These are phyloP conservation scores for Chauna torquata DNA, from an alignment of 2,113 vertebrate genomes.

Conservation along the genomic window DNA sequence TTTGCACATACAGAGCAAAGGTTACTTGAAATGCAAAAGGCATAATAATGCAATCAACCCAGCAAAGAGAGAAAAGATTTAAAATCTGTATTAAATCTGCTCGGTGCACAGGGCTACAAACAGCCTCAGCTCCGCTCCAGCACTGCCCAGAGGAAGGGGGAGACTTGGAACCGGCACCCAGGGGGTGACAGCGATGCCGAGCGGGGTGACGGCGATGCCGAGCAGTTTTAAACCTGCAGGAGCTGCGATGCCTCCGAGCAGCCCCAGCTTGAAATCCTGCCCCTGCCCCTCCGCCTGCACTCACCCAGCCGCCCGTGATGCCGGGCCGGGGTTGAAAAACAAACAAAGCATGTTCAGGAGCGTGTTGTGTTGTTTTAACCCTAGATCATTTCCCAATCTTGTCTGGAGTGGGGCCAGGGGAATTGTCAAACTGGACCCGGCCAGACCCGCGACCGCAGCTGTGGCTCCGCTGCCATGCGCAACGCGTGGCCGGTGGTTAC, in stretches of 20 bases:
- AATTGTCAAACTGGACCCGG: not conserved
- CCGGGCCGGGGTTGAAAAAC: not conserved
- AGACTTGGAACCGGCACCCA: not conserved
- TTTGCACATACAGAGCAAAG: not conserved
- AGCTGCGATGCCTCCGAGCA: not conserved
- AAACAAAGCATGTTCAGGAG: not conserved
- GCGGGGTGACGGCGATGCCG: not conserved
- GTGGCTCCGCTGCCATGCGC: not conserved
- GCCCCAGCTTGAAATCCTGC: not conserved
- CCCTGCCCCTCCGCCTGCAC: not conserved
- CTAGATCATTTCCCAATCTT: slow-evolving; percentile 39
- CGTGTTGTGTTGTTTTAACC: slow-evolving; percentile 43
- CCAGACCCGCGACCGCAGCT: not conserved
- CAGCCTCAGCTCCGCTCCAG: not conserved
- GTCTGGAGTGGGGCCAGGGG: slow-evolving; percentile 17
- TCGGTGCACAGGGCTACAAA: not conserved
- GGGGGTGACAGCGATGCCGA: not conserved
- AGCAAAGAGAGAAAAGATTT: not conserved
- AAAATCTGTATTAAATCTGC: not conserved
- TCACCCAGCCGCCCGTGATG: not conserved
- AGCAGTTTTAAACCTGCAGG: not conserved
- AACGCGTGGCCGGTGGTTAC: rapidly evolving
- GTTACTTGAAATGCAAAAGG: not conserved
- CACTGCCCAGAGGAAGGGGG: not conserved
- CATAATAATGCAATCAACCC: not conserved